phyloP scores from a whole-genome alignment of 1,140 invertebrate species.

The Zeugodacus cucurbitae region DNA sequence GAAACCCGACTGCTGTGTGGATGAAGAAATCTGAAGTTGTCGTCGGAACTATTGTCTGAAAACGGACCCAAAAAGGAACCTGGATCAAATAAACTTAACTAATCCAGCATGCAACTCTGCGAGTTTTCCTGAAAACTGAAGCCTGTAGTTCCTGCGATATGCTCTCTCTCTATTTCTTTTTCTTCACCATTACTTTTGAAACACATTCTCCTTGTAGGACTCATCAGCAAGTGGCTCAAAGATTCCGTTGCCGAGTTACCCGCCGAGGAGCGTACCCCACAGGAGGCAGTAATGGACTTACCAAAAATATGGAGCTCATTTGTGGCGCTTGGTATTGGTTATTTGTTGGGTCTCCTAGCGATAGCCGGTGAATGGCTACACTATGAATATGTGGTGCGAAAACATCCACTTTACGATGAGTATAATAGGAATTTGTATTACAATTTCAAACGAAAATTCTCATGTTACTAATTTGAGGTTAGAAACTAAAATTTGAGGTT shows the following conservation, averaged over 20 bases:
- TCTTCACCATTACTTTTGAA: too few relatives aligned
- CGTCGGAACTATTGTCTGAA: too few relatives aligned
- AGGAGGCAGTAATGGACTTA: slow-evolving; percentile 78
- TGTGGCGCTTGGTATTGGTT: slow-evolving; percentile 76
- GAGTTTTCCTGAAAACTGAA: too few relatives aligned
- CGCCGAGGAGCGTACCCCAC: slow-evolving; percentile 67
- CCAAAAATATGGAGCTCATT: slow-evolving; percentile 81
- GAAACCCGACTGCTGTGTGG: too few relatives aligned
- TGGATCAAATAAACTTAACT: too few relatives aligned
- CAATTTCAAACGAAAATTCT: slow-evolving; percentile 52
- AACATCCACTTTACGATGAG: slow-evolving; percentile 77
- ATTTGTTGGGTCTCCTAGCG: slow-evolving; percentile 70
- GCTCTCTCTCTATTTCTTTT: too few relatives aligned
- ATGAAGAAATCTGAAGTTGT: too few relatives aligned
- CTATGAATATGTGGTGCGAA: slow-evolving; percentile 74
- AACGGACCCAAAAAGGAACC: too few relatives aligned
- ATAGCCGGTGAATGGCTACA: slow-evolving; percentile 73
- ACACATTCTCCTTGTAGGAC: slow-evolving; percentile 42
- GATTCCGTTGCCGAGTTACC: slow-evolving; percentile 73
- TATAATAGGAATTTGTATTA: slow-evolving; percentile 68
- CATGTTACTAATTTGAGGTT: slow-evolving; percentile 8
- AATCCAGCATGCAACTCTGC: too few relatives aligned
- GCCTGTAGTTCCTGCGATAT: too few relatives aligned
- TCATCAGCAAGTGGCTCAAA: slow-evolving; percentile 82
- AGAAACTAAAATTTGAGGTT: too few relatives aligned